Evolutionary conservation across 2,113 vertebrate genomes (phyloP).

Genomic region (Bujurquina vittata): DNA sequence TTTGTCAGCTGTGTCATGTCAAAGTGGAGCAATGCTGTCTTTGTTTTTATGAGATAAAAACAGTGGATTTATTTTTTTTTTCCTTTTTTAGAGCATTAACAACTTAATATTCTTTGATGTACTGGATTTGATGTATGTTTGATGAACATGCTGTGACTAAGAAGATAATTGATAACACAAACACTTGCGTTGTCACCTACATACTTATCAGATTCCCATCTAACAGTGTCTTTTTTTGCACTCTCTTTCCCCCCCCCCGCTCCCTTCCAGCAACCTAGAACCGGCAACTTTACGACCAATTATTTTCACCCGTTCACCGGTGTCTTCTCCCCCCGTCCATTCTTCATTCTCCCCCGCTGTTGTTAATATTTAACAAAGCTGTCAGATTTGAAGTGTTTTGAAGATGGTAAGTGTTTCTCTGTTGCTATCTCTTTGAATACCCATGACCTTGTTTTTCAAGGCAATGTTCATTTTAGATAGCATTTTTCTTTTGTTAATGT

Average conservation of each 20-base stretch:
- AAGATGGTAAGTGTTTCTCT: slow-evolving; percentile 18
- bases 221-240: not conserved
- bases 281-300: slow-evolving; percentile 30
- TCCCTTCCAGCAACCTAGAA: slow-evolving; percentile 21
- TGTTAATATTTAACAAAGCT: slow-evolving; percentile 59
- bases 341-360: not conserved
- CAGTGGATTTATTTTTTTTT: not conserved
- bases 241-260: not conserved
- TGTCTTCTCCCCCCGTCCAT: slow-evolving; percentile 1
- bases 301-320: slow-evolving; percentile 47
- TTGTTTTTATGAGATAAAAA: slow-evolving; percentile 28
- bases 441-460: not conserved
- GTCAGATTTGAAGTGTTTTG: slow-evolving; percentile 53
- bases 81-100: slow-evolving; percentile 17
- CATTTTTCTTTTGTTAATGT: not conserved
- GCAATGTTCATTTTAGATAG: not conserved
- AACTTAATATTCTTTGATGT: not conserved
- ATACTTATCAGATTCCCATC: not conserved
- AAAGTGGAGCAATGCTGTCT: slow-evolving; percentile 5
- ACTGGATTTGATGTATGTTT: not conserved
- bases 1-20: slow-evolving; percentile 17
- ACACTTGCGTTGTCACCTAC: not conserved
- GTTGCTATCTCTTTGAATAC: not conserved
- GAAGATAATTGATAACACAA: not conserved
- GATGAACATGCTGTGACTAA: slow-evolving; percentile 3